Evolutionary conservation across 2,797 vertebrate species (phyloP).

Genomic region (Sebastes itinus): DNA sequence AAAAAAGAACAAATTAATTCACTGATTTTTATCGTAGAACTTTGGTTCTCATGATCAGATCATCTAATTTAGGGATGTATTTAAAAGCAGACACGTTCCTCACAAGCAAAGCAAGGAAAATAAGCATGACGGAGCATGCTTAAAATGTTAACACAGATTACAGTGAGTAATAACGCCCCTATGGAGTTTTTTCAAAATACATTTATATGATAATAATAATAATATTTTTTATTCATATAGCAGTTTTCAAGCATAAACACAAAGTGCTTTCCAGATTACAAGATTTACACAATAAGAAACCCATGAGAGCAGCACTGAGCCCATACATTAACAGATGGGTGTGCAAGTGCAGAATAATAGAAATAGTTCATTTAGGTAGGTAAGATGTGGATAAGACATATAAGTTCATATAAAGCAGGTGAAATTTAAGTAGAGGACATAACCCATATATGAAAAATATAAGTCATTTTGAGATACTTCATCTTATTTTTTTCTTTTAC

Average conservation of each 20-base stretch:
- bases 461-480: too few relatives aligned
- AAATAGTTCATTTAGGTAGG: too few relatives aligned
- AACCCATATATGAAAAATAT: too few relatives aligned
- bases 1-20: neutral
- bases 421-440: fast-evolving
- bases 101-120: neutral
- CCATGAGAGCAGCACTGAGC: too few relatives aligned
- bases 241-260: too few relatives aligned
- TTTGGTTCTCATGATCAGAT: neutral
- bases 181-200: neutral
- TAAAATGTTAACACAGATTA: neutral
- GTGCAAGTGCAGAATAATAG: fast-evolving
- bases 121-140: neutral
- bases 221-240: too few relatives aligned
- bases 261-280: too few relatives aligned
- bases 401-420: fast-evolving
- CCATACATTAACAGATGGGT: fast-evolving
- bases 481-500: too few relatives aligned
- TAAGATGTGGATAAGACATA: fast-evolving
- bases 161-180: neutral
- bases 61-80: neutral
- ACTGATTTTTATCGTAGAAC: neutral
- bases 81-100: neutral
- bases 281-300: too few relatives aligned
- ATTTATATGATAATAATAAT: too few relatives aligned